A percentile compares a stretch with the other conserved stretches of the same genome.
These are phyloP conservation scores for Rhynchonycteris naso DNA, from an alignment of 2,797 vertebrate genomes.

Conservation along the genomic window DNA sequence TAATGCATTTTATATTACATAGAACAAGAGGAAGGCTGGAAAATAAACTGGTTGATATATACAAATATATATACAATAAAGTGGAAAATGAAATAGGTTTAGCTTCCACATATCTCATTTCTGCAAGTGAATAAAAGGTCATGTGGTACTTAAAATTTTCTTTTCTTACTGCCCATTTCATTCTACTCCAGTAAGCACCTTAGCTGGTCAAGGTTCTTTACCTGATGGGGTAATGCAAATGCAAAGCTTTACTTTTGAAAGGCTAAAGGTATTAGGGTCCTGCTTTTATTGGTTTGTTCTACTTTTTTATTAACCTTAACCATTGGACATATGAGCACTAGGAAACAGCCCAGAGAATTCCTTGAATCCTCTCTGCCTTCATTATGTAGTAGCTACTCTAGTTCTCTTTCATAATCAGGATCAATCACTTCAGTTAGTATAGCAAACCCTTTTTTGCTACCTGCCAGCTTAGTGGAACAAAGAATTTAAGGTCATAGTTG, in stretches of 20 bases:
- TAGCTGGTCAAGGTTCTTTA: constrained; percentile 8
- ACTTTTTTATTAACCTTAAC: background rate
- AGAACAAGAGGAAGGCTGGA: background rate
- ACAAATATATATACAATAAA: background rate
- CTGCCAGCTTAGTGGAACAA: background rate
- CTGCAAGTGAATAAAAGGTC: background rate
- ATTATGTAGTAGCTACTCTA: background rate
- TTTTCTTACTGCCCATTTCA: background rate
- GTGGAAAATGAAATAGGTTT: background rate
- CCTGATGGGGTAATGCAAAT: background rate
- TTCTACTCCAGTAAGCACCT: background rate
- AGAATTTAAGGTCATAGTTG: background rate
- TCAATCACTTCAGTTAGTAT: background rate
- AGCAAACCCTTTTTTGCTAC: background rate
- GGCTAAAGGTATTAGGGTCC: background rate
- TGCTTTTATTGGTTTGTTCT: background rate
- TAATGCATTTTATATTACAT: background rate
- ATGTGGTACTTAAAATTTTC: constrained; percentile 10
- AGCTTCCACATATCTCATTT: background rate
- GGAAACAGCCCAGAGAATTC: background rate
- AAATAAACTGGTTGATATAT: background rate
- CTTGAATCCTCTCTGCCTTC: background rate
- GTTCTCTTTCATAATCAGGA: background rate
- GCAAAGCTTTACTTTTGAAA: background rate
- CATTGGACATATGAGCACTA: background rate